These are phyloP conservation scores for Buphagus erythrorhynchus DNA, from an alignment of 2,797 vertebrate species.

Conservation along the genomic window DNA sequence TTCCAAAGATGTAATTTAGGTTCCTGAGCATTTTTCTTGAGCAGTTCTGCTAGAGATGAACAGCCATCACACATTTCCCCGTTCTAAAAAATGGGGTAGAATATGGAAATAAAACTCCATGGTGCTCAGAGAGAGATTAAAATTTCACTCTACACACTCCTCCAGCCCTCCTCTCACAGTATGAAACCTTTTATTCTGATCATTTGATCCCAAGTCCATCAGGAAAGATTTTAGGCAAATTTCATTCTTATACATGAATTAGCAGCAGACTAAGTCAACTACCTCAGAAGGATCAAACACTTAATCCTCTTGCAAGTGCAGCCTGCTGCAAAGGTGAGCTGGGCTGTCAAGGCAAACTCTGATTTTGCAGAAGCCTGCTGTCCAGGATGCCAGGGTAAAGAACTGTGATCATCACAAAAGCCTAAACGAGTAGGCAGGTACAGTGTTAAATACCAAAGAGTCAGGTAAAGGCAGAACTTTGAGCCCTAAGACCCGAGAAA, in stretches of 20 bases:
- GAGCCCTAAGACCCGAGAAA: neutral
- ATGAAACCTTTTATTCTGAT: neutral
- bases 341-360: neutral
- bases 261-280: neutral
- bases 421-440: neutral
- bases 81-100: neutral
- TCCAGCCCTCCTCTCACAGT: neutral
- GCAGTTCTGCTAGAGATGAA: neutral
- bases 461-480: neutral
- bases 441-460: neutral
- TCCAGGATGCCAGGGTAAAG: neutral
- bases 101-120: neutral
- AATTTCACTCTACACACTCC: neutral
- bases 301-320: neutral
- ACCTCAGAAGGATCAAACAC: neutral
- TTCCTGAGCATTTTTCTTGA: neutral
- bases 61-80: neutral
- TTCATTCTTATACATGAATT: neutral
- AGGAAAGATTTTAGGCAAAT: neutral
- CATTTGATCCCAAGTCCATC: neutral
- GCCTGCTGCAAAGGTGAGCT: neutral
- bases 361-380: neutral
- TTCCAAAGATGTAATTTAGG: neutral
- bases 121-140: neutral
- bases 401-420: neutral